phyloP scores from a whole-genome alignment of 2,113 vertebrate genomes.

The Bubo scandiacus region DNA sequence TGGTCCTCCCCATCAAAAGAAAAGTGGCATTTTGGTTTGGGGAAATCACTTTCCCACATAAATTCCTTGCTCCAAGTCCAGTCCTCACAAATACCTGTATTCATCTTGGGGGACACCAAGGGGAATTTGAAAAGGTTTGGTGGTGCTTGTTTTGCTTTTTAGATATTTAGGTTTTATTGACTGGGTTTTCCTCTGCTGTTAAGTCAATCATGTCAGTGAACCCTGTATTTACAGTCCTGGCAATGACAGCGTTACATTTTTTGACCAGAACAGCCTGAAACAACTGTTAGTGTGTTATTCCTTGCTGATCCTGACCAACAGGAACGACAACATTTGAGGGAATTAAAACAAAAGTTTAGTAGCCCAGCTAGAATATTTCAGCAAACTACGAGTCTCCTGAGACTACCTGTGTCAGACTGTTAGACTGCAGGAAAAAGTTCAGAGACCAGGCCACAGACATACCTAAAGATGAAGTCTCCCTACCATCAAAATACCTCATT shows the following conservation, averaged over 20 bases:
- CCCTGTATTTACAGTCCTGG: neutral
- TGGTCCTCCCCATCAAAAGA: neutral
- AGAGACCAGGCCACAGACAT: accelerated
- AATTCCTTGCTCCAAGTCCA: neutral
- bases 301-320: neutral
- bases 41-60: accelerated
- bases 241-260: accelerated
- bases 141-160: neutral
- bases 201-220: neutral
- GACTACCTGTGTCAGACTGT: too few species aligned
- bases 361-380: neutral
- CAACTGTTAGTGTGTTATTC: neutral
- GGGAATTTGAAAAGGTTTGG: neutral
- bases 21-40: accelerated
- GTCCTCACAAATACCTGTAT: neutral
- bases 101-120: neutral
- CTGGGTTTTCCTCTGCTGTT: neutral
- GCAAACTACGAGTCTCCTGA: accelerated
- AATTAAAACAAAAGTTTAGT: neutral
- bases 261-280: neutral
- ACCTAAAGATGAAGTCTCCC: neutral
- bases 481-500: neutral
- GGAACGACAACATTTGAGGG: accelerated
- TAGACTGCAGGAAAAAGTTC: neutral
- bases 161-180: neutral